Percentiles rank a stretch among this genome's conserved stretches.
Conservation (phyloP, 2,113 vertebrate species). For the Ameiurus melas region DNA sequence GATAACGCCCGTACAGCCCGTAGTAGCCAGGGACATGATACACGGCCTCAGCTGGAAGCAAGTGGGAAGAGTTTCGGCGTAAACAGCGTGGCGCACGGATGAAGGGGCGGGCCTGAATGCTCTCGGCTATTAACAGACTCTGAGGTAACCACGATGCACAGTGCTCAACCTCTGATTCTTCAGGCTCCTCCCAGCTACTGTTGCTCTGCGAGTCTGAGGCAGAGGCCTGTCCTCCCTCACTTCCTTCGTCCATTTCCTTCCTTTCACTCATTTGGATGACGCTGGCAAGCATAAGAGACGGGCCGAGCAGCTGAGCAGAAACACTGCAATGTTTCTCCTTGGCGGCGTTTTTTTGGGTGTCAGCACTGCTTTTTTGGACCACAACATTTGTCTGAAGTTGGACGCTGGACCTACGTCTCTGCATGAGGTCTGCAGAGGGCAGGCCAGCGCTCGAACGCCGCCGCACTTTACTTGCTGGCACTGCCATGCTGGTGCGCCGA, state of each 20-base stretch:
- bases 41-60: constrained; percentile 65
- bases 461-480: constrained; percentile 81
- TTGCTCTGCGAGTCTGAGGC: constrained; percentile 57
- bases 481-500: constrained; percentile 54
- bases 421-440: constrained; percentile 72
- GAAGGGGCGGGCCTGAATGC: constrained; percentile 51
- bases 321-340: constrained; percentile 47
- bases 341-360: not conserved
- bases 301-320: constrained; percentile 71
- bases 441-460: constrained; percentile 81
- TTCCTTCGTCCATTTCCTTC: constrained; percentile 34
- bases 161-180: constrained; percentile 12
- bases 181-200: constrained; percentile 28
- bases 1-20: constrained; percentile 75
- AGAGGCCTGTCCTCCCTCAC: constrained; percentile 38
- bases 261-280: constrained; percentile 70
- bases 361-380: not conserved
- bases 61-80: constrained; percentile 73
- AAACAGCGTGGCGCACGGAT: constrained; percentile 73
- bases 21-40: constrained; percentile 40
- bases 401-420: constrained; percentile 65
- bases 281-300: constrained; percentile 75
- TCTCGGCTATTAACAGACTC: constrained; percentile 38
- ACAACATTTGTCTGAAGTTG: constrained; percentile 47
- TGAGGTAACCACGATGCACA: constrained; percentile 28